phyloP scores from a whole-genome alignment of 2,888 invertebrate genomes.

The Lasioglossum zephyrum region DNA sequence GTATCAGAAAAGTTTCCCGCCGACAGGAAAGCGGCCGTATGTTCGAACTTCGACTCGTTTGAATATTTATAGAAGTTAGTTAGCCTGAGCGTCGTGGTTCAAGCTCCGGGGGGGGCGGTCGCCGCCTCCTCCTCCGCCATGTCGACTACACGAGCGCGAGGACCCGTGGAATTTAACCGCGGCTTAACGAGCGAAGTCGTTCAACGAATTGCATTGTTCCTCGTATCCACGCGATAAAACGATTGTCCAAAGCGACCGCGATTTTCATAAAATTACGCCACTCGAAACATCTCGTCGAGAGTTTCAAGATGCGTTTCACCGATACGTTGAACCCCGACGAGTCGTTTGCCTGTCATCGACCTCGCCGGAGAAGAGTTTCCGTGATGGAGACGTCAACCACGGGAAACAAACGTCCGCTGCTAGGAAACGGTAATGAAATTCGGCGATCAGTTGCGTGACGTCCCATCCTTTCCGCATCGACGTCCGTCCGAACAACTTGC shows the following conservation, averaged over 20 bases:
- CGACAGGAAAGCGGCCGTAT: conserved; percentile 47
- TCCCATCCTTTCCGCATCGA: conserved; percentile 46
- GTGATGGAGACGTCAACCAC: conserved; percentile 49
- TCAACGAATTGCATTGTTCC: conserved; percentile 10
- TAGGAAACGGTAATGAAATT: conserved; percentile 70
- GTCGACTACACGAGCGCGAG: not conserved
- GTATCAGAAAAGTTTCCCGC: conserved; percentile 51
- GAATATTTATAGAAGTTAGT: conserved; percentile 61
- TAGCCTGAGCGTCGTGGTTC: not conserved
- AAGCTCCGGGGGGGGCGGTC: not conserved
- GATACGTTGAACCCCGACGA: not conserved
- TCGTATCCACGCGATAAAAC: conserved; percentile 1
- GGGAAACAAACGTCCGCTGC: conserved; percentile 65
- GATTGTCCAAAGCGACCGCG: conserved; percentile 1
- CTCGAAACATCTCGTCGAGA: conserved; percentile 11
- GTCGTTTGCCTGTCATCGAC: conserved; percentile 19
- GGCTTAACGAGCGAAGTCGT: conserved; percentile 31
- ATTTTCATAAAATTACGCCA: conserved; percentile 17
- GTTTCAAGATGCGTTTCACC: not conserved
- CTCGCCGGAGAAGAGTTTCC: conserved; percentile 17
- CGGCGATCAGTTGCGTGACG: conserved; percentile 61
- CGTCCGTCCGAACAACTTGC: conserved; percentile 7
- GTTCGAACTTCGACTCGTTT: conserved; percentile 53
- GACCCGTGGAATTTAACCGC: conserved; percentile 3
- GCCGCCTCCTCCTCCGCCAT: not conserved